Evolutionary conservation across 1,140 invertebrate species (phyloP).

Genomic region (Mycetomoellerius zeteki): DNA sequence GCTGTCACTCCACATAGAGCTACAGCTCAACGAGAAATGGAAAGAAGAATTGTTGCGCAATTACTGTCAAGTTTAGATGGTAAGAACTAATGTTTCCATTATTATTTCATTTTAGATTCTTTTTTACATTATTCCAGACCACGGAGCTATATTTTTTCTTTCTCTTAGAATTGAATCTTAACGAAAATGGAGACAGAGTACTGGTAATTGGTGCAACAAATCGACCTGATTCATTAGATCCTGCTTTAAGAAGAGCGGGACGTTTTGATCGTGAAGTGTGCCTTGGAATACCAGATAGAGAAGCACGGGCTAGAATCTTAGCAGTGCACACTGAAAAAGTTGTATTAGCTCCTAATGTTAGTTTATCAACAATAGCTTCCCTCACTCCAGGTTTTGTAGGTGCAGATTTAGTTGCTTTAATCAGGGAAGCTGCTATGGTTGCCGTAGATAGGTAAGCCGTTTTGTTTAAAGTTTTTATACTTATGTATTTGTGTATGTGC

Average conservation of each 20-base stretch:
- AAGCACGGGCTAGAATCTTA: conserved; percentile 93
- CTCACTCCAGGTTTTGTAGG: conserved; percentile 98
- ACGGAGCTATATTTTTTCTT: neutral
- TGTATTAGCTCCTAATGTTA: conserved; percentile 90
- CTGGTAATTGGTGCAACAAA: conserved; percentile 98
- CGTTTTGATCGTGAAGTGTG: conserved; percentile 97
- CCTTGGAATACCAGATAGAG: conserved; percentile 96
- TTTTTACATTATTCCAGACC: neutral
- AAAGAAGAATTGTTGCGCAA: conserved; percentile 97
- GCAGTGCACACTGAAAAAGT: conserved; percentile 90
- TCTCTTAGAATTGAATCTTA: conserved; percentile 87
- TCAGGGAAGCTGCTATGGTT: conserved; percentile 94
- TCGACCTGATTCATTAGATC: conserved; percentile 96
- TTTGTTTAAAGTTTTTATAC: conserved; percentile 7
- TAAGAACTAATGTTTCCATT: conserved; percentile 74
- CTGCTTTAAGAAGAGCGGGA: conserved; percentile 95
- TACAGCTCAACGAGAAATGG: conserved; percentile 97
- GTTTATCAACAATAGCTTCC: conserved; percentile 91
- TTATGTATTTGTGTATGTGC: neutral
- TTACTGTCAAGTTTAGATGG: conserved; percentile 95
- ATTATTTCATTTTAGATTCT: neutral
- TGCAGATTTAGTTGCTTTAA: conserved; percentile 96
- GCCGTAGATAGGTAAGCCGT: conserved; percentile 91
- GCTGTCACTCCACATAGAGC: conserved; percentile 95
- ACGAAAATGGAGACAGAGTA: conserved; percentile 90